These are phyloP conservation scores for Dexiosoma caninum DNA, from an alignment of 2,888 invertebrate genomes.

Conservation along the genomic window DNA sequence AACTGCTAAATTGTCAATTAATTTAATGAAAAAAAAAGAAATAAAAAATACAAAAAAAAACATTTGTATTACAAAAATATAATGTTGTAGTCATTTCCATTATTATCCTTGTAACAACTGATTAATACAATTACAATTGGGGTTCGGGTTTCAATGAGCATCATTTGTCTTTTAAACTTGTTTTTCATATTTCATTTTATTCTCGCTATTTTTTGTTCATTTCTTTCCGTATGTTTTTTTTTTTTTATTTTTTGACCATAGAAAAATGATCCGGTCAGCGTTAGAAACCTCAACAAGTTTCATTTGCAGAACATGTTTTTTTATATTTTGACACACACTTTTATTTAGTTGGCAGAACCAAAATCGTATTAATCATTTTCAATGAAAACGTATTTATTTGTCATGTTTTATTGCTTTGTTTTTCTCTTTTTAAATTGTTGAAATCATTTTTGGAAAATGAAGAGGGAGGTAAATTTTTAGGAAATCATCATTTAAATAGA, in stretches of 20 bases:
- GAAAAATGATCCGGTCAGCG: background rate
- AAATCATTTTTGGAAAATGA: no score
- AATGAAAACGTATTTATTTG: background rate
- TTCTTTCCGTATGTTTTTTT: background rate
- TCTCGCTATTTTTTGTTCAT: background rate
- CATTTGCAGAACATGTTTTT: background rate
- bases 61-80: background rate
- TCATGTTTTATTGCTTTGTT: background rate
- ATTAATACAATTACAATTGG: conserved; percentile 67
- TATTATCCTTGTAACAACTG: conserved; percentile 51
- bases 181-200: conserved; percentile 3
- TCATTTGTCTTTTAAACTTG: conserved; percentile 61
- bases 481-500: background rate
- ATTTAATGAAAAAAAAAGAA: conserved; percentile 14
- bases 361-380: conserved; percentile 41
- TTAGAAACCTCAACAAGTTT: conserved; percentile 36
- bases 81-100: conserved; percentile 7
- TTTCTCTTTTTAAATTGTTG: no score
- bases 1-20: conserved; percentile 21
- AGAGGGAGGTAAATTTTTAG: background rate
- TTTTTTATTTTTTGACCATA: background rate
- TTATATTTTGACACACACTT: background rate
- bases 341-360: conserved; percentile 1
- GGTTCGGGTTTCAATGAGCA: conserved; percentile 61
- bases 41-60: background rate